Evolutionary conservation across 2,888 invertebrate species (phyloP).

Genomic region (Idaea straminata): DNA sequence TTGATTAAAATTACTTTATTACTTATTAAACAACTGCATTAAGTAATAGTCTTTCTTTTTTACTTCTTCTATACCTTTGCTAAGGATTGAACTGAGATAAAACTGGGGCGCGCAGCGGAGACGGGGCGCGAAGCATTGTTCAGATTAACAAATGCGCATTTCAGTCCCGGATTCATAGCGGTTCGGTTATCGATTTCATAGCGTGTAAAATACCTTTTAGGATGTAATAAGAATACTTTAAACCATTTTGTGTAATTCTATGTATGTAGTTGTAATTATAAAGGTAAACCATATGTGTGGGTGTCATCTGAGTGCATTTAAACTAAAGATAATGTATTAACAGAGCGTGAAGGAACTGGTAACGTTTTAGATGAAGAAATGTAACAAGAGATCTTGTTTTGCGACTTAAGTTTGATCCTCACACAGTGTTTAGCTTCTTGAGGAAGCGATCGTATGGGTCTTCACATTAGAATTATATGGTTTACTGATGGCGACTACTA

Average conservation of each 20-base stretch:
- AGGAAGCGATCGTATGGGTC: not conserved
- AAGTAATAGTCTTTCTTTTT: not conserved
- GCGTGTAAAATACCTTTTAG: too few species aligned
- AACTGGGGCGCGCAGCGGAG: not conserved
- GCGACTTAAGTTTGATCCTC: slow-evolving; percentile 1
- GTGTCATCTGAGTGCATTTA: not conserved
- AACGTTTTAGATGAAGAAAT: slow-evolving; percentile 26
- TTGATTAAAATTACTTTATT: not conserved
- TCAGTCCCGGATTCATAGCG: not conserved
- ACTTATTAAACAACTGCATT: not conserved
- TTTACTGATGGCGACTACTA: not conserved
- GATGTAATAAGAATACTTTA: not conserved
- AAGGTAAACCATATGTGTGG: not conserved
- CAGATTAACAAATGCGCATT: not conserved
- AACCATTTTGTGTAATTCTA: too few species aligned
- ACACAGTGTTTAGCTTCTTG: slow-evolving; percentile 16
- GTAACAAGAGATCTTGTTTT: slow-evolving; percentile 40
- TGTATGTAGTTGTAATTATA: not conserved
- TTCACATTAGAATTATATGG: not conserved
- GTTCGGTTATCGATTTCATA: not conserved
- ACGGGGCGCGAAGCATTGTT: not conserved
- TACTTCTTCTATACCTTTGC: not conserved
- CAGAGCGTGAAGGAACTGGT: slow-evolving; percentile 54
- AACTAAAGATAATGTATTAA: slow-evolving; percentile 22
- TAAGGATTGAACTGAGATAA: not conserved